Evolutionary conservation across 2,888 invertebrate genomes (phyloP).

Genomic region (Stenurella melanura): DNA sequence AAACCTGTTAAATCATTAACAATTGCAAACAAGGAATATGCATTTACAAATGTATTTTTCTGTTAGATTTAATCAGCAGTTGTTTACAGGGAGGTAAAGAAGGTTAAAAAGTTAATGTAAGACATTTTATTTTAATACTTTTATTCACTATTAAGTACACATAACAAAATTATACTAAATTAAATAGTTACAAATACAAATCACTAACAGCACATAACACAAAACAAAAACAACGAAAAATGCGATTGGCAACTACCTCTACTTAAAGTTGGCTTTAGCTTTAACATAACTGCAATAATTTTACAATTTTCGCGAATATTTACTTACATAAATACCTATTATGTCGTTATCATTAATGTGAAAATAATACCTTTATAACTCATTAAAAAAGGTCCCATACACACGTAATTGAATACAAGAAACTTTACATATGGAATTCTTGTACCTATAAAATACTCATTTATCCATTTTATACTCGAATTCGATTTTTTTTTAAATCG

Average conservation of each 20-base stretch:
- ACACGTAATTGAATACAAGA: not conserved
- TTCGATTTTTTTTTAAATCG: too few species aligned
- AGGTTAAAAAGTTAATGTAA: not conserved
- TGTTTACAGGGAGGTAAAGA: not conserved
- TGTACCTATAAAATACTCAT: too few species aligned
- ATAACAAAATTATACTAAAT: not conserved
- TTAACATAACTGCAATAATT: not conserved
- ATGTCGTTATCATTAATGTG: not conserved
- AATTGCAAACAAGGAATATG: too few species aligned
- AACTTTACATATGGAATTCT: not conserved
- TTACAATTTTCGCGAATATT: not conserved
- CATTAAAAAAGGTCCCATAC: conserved; percentile 6
- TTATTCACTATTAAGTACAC: conserved; percentile 12
- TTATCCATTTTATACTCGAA: too few species aligned
- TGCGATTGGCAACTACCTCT: not conserved
- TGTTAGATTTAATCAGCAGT: too few species aligned
- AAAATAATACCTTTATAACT: not conserved
- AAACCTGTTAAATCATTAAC: too few species aligned
- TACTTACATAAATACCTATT: not conserved
- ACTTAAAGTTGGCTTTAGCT: not conserved
- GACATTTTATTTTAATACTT: not conserved
- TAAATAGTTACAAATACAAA: conserved; percentile 24
- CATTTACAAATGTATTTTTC: too few species aligned
- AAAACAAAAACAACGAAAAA: conserved; percentile 26
- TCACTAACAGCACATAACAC: conserved; percentile 30